phyloP scores from a whole-genome alignment of 2,888 invertebrate species.

The Andrena marginata region DNA sequence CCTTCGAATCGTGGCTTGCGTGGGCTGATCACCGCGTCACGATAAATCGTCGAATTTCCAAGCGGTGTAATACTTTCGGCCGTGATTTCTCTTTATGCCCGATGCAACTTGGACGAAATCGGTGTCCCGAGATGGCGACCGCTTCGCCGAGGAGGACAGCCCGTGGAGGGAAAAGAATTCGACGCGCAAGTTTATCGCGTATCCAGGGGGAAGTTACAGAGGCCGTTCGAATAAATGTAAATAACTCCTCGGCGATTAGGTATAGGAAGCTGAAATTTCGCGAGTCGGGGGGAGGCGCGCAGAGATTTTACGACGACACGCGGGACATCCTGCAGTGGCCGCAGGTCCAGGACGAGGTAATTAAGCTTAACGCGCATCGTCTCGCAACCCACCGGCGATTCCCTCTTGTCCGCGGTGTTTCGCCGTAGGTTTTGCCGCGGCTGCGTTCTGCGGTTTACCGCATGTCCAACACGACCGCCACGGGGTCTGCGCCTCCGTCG shows the following conservation, averaged over 20 bases:
- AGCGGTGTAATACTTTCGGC: slow-evolving; percentile 8
- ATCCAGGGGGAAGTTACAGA: neutral
- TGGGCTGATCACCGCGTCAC: slow-evolving; percentile 48
- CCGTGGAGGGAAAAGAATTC: neutral
- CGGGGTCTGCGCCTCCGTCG: slow-evolving; percentile 70
- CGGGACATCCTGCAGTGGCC: slow-evolving; percentile 22
- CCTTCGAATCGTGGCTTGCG: slow-evolving; percentile 38
- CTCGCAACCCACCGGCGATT: slow-evolving; percentile 65
- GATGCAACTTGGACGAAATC: neutral
- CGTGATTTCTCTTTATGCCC: slow-evolving; percentile 21
- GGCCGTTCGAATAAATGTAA: neutral
- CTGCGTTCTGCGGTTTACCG: slow-evolving; percentile 84
- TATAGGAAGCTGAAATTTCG: too few species aligned
- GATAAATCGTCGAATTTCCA: slow-evolving; percentile 57
- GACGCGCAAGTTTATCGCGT: neutral
- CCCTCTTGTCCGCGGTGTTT: slow-evolving; percentile 67
- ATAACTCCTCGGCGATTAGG: neutral
- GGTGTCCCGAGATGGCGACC: neutral
- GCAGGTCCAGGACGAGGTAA: slow-evolving; percentile 74
- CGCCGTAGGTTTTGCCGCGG: slow-evolving; percentile 79
- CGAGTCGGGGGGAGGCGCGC: slow-evolving; percentile 4
- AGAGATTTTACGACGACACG: slow-evolving; percentile 50
- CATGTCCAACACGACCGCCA: slow-evolving; percentile 83
- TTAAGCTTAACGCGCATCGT: slow-evolving; percentile 78
- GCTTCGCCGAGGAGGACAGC: neutral